A percentile compares a stretch with the other conserved stretches of the same genome.
Evolutionary conservation across 2,888 invertebrate genomes (phyloP).

Genomic region (Drosophila merina): DNA sequence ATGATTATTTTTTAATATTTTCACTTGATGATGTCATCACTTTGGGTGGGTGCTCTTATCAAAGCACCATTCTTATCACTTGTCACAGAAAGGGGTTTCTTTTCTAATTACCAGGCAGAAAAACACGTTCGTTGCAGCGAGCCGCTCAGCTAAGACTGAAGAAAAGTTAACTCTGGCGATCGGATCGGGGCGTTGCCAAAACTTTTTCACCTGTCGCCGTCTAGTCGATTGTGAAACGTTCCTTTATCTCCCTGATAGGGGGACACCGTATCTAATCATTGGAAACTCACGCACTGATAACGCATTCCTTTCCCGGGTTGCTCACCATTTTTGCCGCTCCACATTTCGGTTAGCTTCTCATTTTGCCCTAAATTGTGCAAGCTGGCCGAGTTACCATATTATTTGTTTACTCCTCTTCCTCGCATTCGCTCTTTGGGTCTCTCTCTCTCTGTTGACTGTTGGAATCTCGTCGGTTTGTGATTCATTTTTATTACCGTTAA

Average conservation of each 20-base stretch:
- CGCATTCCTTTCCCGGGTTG: conserved; percentile 50
- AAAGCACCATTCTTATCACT: conserved; percentile 50
- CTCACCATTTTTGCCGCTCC: conserved; percentile 13
- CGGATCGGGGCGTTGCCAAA: conserved; percentile 66
- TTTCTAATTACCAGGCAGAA: conserved; percentile 57
- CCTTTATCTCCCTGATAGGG: conserved; percentile 58
- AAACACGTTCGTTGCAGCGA: conserved; percentile 77
- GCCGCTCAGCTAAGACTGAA: conserved; percentile 78
- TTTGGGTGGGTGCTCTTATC: conserved; percentile 59
- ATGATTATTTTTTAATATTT: conserved; percentile 49
- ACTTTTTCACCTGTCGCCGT: conserved; percentile 56
- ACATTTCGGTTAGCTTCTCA: conserved; percentile 31
- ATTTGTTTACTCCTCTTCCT: conserved; percentile 20
- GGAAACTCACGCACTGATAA: conserved; percentile 60
- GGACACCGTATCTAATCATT: conserved; percentile 54
- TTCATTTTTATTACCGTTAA: conserved; percentile 70
- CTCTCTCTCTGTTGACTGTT: conserved; percentile 54
- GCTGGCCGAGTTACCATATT: conserved; percentile 52
- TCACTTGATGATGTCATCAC: conserved; percentile 78
- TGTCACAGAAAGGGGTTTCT: conserved; percentile 29
- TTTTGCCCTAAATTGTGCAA: conserved; percentile 59
- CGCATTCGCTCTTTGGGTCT: background rate
- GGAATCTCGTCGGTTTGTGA: conserved; percentile 57
- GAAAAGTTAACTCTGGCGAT: conserved; percentile 19
- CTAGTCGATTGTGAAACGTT: conserved; percentile 70